Percentiles rank a stretch among this genome's conserved stretches.
Evolutionary conservation across 1,140 invertebrate genomes (phyloP).

Genomic region (Ceratina calcarata): DNA sequence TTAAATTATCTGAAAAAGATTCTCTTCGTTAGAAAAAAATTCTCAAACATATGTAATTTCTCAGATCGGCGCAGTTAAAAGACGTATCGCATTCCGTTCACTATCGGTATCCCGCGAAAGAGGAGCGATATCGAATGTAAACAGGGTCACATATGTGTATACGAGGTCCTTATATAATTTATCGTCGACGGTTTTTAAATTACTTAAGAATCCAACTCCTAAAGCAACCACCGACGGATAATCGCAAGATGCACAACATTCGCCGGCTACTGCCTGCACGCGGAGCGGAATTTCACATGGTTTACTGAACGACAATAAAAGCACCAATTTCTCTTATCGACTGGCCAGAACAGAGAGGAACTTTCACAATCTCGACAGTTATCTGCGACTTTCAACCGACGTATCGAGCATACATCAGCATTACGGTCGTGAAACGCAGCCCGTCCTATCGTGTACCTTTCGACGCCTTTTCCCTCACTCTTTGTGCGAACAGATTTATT

Average conservation of each 20-base stretch:
- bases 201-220: background rate
- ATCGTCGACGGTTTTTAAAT: constrained; percentile 9
- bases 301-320: background rate
- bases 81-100: background rate
- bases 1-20: too few species aligned
- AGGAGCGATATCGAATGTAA: background rate
- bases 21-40: too few species aligned
- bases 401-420: background rate
- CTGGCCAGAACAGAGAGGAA: background rate
- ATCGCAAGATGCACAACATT: constrained; percentile 12
- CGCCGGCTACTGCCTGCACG: background rate
- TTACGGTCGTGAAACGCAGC: background rate
- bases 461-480: background rate
- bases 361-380: constrained; percentile 22
- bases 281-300: background rate
- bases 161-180: constrained; percentile 7
- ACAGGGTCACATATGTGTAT: background rate
- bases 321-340: constrained; percentile 20
- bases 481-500: background rate
- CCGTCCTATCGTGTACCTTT: background rate
- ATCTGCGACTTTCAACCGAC: background rate
- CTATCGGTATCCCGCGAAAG: background rate
- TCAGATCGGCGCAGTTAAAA: too few species aligned
- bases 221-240: background rate
- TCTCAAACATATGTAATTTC: too few species aligned